Evolutionary conservation across 2,888 invertebrate species (phyloP).

Genomic region (Drosophila birchii): DNA sequence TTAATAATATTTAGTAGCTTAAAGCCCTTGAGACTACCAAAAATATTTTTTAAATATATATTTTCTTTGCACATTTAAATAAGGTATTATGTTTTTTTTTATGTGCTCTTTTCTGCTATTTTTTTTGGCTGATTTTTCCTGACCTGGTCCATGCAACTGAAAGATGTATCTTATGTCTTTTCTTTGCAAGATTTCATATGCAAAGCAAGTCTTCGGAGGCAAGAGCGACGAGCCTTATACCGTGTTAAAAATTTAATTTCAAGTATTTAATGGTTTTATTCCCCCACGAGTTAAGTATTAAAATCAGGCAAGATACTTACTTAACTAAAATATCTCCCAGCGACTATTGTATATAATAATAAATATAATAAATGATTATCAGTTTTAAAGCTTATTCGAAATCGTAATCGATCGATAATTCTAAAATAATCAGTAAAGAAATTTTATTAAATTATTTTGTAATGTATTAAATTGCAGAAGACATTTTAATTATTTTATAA

Average conservation of each 20-base stretch:
- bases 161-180: slow-evolving; percentile 28
- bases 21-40: neutral
- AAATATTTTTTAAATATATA: too few species aligned
- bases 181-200: slow-evolving; percentile 63
- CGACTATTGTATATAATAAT: neutral
- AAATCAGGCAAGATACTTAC: neutral
- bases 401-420: neutral
- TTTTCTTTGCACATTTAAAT: neutral
- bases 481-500: too few species aligned
- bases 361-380: neutral
- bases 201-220: slow-evolving; percentile 40
- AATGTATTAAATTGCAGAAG: too few species aligned
- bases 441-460: neutral
- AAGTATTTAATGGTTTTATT: neutral
- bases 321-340: neutral
- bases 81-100: neutral
- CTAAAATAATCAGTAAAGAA: neutral
- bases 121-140: slow-evolving; percentile 4
- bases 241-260: neutral
- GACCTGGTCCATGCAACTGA: slow-evolving; percentile 8
- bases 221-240: neutral
- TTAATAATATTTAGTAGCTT: neutral
- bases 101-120: neutral
- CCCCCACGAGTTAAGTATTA: too few species aligned
- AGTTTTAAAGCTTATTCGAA: neutral